phyloP scores from a whole-genome alignment of 2,888 invertebrate species.

The Hermodice carunculata region DNA sequence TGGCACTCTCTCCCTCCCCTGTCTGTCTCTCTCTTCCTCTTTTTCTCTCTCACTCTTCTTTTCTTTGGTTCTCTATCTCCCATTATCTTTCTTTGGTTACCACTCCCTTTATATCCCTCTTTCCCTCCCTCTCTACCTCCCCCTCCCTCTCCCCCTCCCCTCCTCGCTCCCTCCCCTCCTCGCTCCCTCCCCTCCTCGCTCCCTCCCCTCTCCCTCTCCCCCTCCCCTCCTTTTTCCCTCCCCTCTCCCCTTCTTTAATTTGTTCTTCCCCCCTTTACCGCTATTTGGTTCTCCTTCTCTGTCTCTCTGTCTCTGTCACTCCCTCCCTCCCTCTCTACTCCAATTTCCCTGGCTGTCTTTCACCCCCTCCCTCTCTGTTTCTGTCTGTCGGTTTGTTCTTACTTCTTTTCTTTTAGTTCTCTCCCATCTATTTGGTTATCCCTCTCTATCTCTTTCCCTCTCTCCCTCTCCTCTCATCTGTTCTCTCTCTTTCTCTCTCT shows the following conservation, averaged over 20 bases:
- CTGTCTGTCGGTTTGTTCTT: slow-evolving; percentile 5
- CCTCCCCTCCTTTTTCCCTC: background rate
- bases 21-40: background rate
- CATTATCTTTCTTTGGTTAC: background rate
- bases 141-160: background rate
- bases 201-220: background rate
- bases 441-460: background rate
- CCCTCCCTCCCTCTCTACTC: background rate
- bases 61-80: background rate
- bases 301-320: background rate
- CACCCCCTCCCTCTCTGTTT: background rate
- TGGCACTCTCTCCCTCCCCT: background rate
- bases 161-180: background rate
- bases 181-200: background rate
- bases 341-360: background rate
- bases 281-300: background rate
- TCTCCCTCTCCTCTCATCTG: background rate
- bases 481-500: background rate
- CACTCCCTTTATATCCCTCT: background rate
- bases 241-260: background rate
- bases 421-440: background rate
- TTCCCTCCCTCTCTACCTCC: background rate
- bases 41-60: background rate
- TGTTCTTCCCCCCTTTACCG: background rate
- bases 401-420: background rate